These are phyloP conservation scores for Sarcophaga bullata DNA, from an alignment of 1,140 invertebrate genomes.

Conservation along the genomic window DNA sequence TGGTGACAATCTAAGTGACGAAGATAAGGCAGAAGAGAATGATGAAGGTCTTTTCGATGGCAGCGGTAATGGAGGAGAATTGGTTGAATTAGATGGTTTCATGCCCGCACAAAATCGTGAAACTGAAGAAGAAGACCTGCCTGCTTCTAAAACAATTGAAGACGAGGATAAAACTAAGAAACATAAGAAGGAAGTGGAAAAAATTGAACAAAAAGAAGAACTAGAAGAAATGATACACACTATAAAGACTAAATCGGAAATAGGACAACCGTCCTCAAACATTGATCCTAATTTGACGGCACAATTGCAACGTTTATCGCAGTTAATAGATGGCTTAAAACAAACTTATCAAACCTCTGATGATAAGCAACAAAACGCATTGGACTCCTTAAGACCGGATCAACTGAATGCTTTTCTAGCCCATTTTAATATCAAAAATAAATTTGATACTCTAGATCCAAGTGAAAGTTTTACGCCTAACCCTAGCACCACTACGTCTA, in stretches of 20 bases:
- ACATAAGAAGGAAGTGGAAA: background rate
- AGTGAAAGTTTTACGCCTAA: slow-evolving; percentile 42
- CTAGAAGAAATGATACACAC: background rate
- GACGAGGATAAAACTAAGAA: background rate
- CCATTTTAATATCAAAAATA: slow-evolving; percentile 62
- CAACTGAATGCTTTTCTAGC: slow-evolving; percentile 63
- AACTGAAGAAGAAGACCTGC: background rate
- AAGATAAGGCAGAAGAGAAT: slow-evolving; percentile 1
- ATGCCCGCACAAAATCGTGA: slow-evolving; percentile 52
- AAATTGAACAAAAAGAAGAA: slow-evolving; percentile 33
- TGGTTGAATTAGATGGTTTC: slow-evolving; percentile 52
- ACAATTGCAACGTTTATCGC: slow-evolving; percentile 61
- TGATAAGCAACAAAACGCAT: slow-evolving; percentile 49
- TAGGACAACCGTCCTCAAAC: slow-evolving; percentile 37
- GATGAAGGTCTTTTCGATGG: slow-evolving; percentile 49
- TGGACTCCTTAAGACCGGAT: slow-evolving; percentile 53
- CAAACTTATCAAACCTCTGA: slow-evolving; percentile 55
- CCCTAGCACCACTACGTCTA: slow-evolving; percentile 40
- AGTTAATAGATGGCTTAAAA: slow-evolving; percentile 63
- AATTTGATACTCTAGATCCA: slow-evolving; percentile 54
- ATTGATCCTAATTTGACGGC: slow-evolving; percentile 60
- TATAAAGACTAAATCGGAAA: slow-evolving; percentile 33
- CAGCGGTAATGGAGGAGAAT: slow-evolving; percentile 56
- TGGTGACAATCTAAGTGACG: background rate
- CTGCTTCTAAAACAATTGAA: background rate